Conservation (phyloP, 1,140 invertebrate genomes). For the Drosophila auraria region DNA sequence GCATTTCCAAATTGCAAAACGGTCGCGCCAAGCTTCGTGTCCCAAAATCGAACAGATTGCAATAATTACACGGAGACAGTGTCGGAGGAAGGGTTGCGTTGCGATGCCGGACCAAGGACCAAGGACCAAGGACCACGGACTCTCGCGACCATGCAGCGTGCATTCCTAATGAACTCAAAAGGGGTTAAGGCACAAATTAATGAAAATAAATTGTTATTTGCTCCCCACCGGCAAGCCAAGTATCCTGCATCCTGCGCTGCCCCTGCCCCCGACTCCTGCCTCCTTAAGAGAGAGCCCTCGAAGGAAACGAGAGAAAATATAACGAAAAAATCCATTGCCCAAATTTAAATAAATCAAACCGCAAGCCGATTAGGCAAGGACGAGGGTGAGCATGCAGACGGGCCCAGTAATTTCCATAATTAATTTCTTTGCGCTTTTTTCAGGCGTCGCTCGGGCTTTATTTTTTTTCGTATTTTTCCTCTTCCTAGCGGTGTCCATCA, state of each 20-base stretch:
- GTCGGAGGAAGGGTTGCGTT: conserved; percentile 59
- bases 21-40: conserved; percentile 44
- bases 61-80: conserved; percentile 74
- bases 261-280: neutral
- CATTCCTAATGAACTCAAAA: conserved; percentile 76
- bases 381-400: conserved; percentile 24
- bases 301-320: conserved; percentile 7
- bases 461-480: conserved; percentile 1
- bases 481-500: conserved; percentile 21
- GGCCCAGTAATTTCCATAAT: conserved; percentile 84
- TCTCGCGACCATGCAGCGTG: conserved; percentile 51
- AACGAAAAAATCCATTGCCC: conserved; percentile 33
- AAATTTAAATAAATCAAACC: conserved; percentile 79
- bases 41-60: conserved; percentile 83
- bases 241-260: conserved; percentile 20
- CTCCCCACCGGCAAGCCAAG: conserved; percentile 28
- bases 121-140: conserved; percentile 31
- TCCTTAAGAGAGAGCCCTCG: conserved; percentile 21
- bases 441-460: conserved; percentile 1
- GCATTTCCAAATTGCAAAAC: conserved; percentile 84
- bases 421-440: conserved; percentile 78
- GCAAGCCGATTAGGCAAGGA: conserved; percentile 66
- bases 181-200: conserved; percentile 84
- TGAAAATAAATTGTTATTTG: conserved; percentile 85
- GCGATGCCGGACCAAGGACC: conserved; percentile 32